phyloP scores from a whole-genome alignment of 2,888 invertebrate species.

The Axea sp. region DNA sequence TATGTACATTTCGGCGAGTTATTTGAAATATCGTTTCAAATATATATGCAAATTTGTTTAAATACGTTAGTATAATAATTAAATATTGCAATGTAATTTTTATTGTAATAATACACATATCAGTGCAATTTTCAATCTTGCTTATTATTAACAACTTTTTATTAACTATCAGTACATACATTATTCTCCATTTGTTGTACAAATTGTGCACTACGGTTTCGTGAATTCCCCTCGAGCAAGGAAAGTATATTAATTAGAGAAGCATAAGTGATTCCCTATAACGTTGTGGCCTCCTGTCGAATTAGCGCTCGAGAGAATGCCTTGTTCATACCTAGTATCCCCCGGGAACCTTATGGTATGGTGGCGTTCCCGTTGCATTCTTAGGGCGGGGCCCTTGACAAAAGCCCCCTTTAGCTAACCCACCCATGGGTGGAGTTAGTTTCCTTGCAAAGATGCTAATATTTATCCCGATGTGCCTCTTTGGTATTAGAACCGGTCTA shows the following conservation, averaged over 20 bases:
- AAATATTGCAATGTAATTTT: too few relatives aligned
- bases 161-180: conserved; percentile 27
- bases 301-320: conserved; percentile 73
- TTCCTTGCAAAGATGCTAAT: conserved; percentile 61
- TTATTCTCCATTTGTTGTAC: conserved; percentile 31
- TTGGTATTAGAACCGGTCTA: conserved; percentile 68
- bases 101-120: too few relatives aligned
- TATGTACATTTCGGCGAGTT: too few relatives aligned
- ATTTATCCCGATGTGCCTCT: conserved; percentile 65
- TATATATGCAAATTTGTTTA: too few relatives aligned
- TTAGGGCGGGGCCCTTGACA: conserved; percentile 74
- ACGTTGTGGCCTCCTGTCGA: conserved; percentile 74
- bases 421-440: conserved; percentile 78
- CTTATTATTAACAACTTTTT: too few relatives aligned
- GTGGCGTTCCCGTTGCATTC: conserved; percentile 53
- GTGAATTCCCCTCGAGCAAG: conserved; percentile 21
- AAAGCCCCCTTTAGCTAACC: conserved; percentile 70
- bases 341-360: conserved; percentile 67
- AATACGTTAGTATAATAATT: too few relatives aligned
- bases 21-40: too few relatives aligned
- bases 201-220: conserved; percentile 24
- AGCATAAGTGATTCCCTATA: conserved; percentile 66
- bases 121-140: too few relatives aligned
- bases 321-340: conserved; percentile 68
- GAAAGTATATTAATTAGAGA: conserved; percentile 59